Base-by-base conservation (phyloP, 1,140 invertebrate genomes). In the Eubasilissa regina region DNA sequence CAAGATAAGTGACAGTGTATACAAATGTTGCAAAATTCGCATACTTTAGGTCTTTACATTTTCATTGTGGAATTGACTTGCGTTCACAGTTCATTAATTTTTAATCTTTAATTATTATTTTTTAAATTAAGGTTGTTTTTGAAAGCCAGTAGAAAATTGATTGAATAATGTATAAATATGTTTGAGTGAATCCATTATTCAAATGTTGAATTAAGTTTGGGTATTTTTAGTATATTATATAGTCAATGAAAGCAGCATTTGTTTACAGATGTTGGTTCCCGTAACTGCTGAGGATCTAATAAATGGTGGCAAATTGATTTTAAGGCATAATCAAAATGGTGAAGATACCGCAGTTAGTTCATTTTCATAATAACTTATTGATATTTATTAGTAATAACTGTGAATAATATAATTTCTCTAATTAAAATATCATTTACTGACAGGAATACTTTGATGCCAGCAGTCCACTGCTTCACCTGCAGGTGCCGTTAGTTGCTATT, bases 281-380 rank as follows among this genome's bases (percentile, higher is more conserved):
- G 73, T 79, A 13, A 75, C 72, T 11, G 58, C 73, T n/a, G 45
- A 75, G 35, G 78, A 79, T 75, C 62, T 79, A 70, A 79, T 79
- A 12, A 58, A 56, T 47, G 72, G 64, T 53, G 78, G 78, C 21
- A 79, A 68, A 79, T 53, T 79, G 25, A 75, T 79, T 25, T 66
- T 75, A n/a, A 60, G 58, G 66, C 45, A 75, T 21, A 55, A 53
- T 44, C 35, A 79, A 4, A 51, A 62, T 25, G 25, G 9, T 48
- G 51, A 44, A 55, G 56, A 70, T 53, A 10, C 51, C 51, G 10
- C n/a, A 17, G 53, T 56, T 8, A 13, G 17, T 56, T 56, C 7
- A n/a, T 56, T n/a, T n/a, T 56, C n/a, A 35, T 35, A 56, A 56
- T 3, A 4, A n/a, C 17, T 56, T 0, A 56, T 56, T 56, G 7